Evolutionary conservation across 1,140 invertebrate genomes (phyloP).

Genomic region (Tetramorium simillimum): DNA sequence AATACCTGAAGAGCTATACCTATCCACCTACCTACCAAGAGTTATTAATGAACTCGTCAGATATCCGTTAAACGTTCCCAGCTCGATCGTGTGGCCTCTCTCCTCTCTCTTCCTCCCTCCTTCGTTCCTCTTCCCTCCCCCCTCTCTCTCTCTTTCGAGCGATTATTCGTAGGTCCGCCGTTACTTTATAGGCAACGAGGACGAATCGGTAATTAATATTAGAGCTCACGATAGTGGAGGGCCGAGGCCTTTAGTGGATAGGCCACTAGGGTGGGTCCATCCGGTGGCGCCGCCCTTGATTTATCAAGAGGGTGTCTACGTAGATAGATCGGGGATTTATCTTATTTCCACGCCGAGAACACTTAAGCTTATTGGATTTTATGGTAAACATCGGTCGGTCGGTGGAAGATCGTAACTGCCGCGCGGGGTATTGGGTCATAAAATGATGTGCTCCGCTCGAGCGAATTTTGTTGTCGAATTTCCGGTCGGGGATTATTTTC

Average conservation of each 20-base stretch:
- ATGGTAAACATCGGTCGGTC: constrained; percentile 15
- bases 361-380: constrained; percentile 64
- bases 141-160: not conserved
- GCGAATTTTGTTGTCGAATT: not conserved
- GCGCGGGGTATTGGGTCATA: not conserved
- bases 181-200: constrained; percentile 60
- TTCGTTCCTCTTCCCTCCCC: not conserved
- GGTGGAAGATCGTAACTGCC: not conserved
- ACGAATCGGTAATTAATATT: constrained; percentile 74
- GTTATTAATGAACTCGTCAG: constrained; percentile 82
- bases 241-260: constrained; percentile 47
- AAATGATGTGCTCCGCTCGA: constrained; percentile 31
- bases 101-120: not conserved
- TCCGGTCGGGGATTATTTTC: constrained; percentile 29
- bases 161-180: constrained; percentile 61
- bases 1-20: constrained; percentile 72
- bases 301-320: constrained; percentile 54
- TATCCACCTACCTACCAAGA: constrained; percentile 68
- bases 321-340: constrained; percentile 29
- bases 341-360: constrained; percentile 55
- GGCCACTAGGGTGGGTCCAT: constrained; percentile 65
- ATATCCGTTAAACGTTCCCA: constrained; percentile 78
- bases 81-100: constrained; percentile 57
- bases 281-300: constrained; percentile 62
- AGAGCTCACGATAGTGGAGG: constrained; percentile 11